Evolutionary conservation across 2,113 vertebrate genomes (phyloP).

Genomic region (Vidua chalybeata): DNA sequence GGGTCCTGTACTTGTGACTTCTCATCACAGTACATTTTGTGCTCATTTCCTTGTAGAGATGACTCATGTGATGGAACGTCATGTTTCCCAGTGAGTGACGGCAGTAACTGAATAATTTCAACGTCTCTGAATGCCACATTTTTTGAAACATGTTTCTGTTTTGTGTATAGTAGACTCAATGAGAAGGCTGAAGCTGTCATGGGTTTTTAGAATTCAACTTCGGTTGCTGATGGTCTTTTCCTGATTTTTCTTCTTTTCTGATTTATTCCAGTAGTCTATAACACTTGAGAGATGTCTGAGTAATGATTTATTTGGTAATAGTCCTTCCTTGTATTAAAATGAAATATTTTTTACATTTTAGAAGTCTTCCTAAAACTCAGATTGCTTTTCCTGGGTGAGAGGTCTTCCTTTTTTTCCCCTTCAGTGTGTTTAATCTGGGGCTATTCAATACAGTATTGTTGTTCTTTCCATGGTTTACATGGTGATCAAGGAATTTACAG

Average conservation of each 20-base stretch:
- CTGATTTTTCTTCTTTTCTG: not conserved
- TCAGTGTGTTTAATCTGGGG: not conserved
- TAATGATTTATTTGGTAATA: not conserved
- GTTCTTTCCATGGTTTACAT: not conserved
- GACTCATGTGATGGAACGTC: constrained; percentile 44
- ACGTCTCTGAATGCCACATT: constrained; percentile 9
- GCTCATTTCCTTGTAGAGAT: constrained; percentile 4
- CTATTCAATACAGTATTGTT: not conserved
- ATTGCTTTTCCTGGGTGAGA: not conserved
- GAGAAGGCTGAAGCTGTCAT: not conserved
- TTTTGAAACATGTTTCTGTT: constrained; percentile 32
- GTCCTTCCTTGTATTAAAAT: not conserved
- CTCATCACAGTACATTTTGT: not conserved
- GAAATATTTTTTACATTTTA: not conserved
- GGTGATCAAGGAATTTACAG: not conserved
- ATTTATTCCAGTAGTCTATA: not conserved
- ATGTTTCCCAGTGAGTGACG: constrained; percentile 30
- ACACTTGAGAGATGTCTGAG: not conserved
- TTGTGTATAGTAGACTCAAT: not conserved
- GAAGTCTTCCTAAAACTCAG: not conserved
- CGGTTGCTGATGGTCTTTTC: not conserved
- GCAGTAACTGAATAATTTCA: constrained; percentile 47
- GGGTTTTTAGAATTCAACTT: not conserved
- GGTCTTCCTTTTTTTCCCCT: rapidly evolving
- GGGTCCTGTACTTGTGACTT: not conserved